These are phyloP conservation scores for Cyphomyrus plagiostoma DNA, from an alignment of 2,113 vertebrate species.

Conservation along the genomic window DNA sequence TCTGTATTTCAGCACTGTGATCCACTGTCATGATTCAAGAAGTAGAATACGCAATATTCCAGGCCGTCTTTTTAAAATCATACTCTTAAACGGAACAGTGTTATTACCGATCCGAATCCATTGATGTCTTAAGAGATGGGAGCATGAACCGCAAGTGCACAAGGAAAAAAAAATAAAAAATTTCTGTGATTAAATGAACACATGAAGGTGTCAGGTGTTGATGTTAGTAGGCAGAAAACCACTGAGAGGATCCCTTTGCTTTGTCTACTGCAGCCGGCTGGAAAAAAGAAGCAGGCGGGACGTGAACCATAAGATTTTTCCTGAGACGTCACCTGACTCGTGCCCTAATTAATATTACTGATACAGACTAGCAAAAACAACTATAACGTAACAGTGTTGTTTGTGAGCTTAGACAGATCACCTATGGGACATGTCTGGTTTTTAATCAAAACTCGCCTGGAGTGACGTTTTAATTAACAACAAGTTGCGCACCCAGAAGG, in stretches of 20 bases:
- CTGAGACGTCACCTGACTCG: background rate
- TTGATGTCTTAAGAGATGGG: background rate
- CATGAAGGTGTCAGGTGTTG: background rate
- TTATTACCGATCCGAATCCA: background rate
- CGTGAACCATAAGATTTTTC: conserved; percentile 7
- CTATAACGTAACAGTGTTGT: conserved; percentile 25
- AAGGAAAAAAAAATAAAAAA: background rate
- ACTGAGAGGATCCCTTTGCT: background rate
- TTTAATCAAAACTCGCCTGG: conserved; percentile 17
- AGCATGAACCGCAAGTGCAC: background rate
- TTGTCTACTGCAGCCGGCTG: background rate
- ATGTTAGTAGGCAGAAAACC: background rate
- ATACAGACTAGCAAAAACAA: conserved; percentile 19
- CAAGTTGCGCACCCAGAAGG: conserved; percentile 32
- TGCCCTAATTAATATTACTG: background rate
- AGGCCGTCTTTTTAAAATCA: background rate
- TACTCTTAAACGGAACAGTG: background rate
- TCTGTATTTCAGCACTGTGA: background rate
- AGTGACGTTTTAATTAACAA: conserved; percentile 39
- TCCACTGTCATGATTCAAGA: background rate
- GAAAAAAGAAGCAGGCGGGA: background rate
- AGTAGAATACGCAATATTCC: background rate
- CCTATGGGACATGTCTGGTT: conserved; percentile 7
- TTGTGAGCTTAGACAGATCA: conserved; percentile 34
- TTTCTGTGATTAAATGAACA: background rate